Base-by-base conservation (phyloP, 1,140 invertebrate genomes). In the Drosophila dunni region DNA sequence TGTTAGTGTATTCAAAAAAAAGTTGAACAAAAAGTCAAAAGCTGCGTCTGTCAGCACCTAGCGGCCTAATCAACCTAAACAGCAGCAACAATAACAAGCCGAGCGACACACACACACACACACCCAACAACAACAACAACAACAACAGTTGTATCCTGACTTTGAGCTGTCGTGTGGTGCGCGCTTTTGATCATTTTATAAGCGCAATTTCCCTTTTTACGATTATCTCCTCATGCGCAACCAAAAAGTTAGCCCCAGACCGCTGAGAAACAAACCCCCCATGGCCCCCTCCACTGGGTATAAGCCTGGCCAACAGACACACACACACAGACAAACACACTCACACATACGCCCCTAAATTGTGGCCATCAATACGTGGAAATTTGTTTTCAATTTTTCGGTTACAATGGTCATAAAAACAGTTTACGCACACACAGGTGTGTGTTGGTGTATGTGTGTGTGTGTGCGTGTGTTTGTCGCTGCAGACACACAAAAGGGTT, bases 331-430 rank as follows among this genome's bases (percentile, higher is more conserved):
- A 11, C 9, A 29, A 9, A 33, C 10, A 13, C 24, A 33, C 13
- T 7, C 20, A 40, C 10, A 33, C 6, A 0, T 7, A 9, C 9
- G 36, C 66, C 57, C 54, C 36, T 24, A 54, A 65, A 70, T 8
- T 57, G 65, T 36, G 45, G 45, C 64, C 75, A 77, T 76, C 75
- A 79, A 86, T 82, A 88, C 65, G 79, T 79, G 79, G 79, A 88
- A 90, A 89, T 89, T 89, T 84, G 80, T 84, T 89, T 89, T 90
- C 80, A 89, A 90, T 89, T 89, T 90, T 82, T 89, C 56, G 78
- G 67, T 78, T 72, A 79, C 84, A 88, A 73, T 76, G 75, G 74
- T 81, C 84, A 78, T 89, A 84, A 89, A 89, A 84, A 81, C 64
- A 44, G 57, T 63, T 48, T 60, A 64, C 79, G 44, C 66, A 78